Evolutionary conservation across 1,140 invertebrate species (phyloP), one percentile per base, ranked within the genome.

Genomic region (Gonioctena quinquepunctata): DNA sequence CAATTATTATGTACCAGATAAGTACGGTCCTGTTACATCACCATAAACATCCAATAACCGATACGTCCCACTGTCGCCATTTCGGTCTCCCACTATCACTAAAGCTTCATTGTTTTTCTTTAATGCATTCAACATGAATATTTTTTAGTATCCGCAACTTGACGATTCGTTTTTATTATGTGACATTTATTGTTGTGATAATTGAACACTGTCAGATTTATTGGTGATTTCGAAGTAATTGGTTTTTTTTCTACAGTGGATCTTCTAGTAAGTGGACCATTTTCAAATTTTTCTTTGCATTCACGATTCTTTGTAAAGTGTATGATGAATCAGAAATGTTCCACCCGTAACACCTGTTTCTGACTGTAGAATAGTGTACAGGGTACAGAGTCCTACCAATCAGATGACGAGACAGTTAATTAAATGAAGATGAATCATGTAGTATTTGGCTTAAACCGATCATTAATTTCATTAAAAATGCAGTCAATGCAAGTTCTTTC

Each of bases 61-160:
- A 27, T 48, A 64, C 62, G 62, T 64, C 62, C 49, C 22, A 49
- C 16, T 4, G 62, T 50, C 62, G 62, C 62, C 62, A 64, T 64
- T 22, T 49, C 13, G 6, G 28, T 49, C 62, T 64, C 62, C 62
- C 62, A 49, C 62, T 11, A 16, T 26, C 16, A 22, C 22, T 19
- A 21, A 64, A 22, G 16, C 19, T 49, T 64, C 33, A 49, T 64
- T 64, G 28, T 49, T 64, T 64, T 49, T 64, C 33, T 64, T 64
- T 64, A 50, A 19, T 52, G 22, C 42, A 62, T 64, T 64, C 33
- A 22, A 33, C 28, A 23, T 64, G 16, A 64, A 64, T 64, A 64
- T 50, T 61, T 61, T 33, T 33, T 33, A 33, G 23, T 33, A 8
- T 26, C 27, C 23, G 23, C 49, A 11, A 49, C 25, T 49, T 27